Evolutionary conservation across 2,888 invertebrate genomes (phyloP).

Genomic region (Leptopilina myrica): DNA sequence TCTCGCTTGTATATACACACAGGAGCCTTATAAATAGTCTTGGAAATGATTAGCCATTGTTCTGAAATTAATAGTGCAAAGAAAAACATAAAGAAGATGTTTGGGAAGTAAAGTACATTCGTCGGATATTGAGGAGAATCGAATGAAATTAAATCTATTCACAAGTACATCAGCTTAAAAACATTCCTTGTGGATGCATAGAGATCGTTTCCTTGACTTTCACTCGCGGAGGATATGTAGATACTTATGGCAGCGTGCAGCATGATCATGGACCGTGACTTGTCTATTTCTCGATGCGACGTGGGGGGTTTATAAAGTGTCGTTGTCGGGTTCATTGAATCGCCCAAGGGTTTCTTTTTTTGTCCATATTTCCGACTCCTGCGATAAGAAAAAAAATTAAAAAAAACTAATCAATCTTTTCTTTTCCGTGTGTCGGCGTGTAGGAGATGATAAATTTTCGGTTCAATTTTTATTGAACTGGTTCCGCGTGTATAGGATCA

Average conservation of each 20-base stretch:
- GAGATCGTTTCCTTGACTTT: slow-evolving; percentile 60
- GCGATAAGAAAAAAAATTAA: slow-evolving; percentile 47
- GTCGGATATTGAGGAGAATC: neutral
- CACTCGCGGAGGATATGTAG: slow-evolving; percentile 58
- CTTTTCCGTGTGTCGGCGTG: neutral
- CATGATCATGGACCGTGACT: slow-evolving; percentile 67
- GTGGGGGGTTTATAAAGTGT: slow-evolving; percentile 52
- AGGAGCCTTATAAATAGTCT: neutral
- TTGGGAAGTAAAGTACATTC: neutral
- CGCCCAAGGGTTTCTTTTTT: slow-evolving; percentile 48
- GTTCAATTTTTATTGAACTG: too few species aligned
- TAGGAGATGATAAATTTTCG: neutral
- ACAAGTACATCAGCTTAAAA: slow-evolving; percentile 15
- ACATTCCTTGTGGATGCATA: slow-evolving; percentile 45
- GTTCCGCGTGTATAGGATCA: too few species aligned
- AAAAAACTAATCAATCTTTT: slow-evolving; percentile 9
- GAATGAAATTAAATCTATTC: slow-evolving; percentile 25
- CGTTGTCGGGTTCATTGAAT: slow-evolving; percentile 60
- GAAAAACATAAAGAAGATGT: neutral
- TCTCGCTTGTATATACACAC: too few species aligned
- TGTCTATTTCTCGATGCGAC: slow-evolving; percentile 58
- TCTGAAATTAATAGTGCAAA: neutral
- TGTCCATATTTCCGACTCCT: slow-evolving; percentile 49
- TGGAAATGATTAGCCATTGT: neutral
- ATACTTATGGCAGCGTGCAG: slow-evolving; percentile 54